phyloP scores from a whole-genome alignment of 1,140 invertebrate genomes.

The Tachypleus tridentatus region DNA sequence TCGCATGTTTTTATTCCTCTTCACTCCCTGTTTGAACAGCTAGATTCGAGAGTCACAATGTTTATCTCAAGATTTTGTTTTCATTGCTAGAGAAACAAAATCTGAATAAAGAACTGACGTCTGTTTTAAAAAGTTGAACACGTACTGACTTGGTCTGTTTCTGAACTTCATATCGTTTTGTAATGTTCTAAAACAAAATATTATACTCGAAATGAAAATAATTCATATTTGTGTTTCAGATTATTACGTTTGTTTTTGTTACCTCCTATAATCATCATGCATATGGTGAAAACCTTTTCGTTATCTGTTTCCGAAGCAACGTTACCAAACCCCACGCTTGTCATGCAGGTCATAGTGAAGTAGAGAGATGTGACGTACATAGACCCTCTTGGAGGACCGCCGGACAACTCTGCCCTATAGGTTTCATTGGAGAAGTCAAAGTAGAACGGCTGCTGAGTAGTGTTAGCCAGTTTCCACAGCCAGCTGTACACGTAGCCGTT shows the following conservation, averaged over 20 bases:
- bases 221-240: too few species aligned
- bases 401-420: conserved; percentile 63
- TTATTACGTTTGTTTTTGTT: conserved; percentile 29
- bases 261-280: conserved; percentile 99
- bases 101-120: too few species aligned
- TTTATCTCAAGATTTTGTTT: too few species aligned
- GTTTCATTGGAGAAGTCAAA: conserved; percentile 50
- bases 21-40: too few species aligned
- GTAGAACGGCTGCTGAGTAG: conserved; percentile 49
- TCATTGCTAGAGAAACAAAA: too few species aligned
- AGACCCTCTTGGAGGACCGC: conserved; percentile 77
- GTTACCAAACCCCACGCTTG: conserved; percentile 98
- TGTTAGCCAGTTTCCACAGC: conserved; percentile 89
- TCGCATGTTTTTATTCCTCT: too few species aligned
- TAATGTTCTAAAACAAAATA: too few species aligned
- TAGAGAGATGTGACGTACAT: conserved; percentile 95
- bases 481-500: conserved; percentile 67
- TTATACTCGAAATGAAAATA: too few species aligned
- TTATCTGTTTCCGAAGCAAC: conserved; percentile 98
- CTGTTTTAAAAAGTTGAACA: too few species aligned
- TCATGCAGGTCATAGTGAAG: conserved; percentile 99
- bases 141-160: too few species aligned
- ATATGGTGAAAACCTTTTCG: conserved; percentile 98
- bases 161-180: too few species aligned
- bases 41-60: too few species aligned